Conservation (phyloP, 2,888 invertebrate species). For the Drosophila paranaensis region DNA sequence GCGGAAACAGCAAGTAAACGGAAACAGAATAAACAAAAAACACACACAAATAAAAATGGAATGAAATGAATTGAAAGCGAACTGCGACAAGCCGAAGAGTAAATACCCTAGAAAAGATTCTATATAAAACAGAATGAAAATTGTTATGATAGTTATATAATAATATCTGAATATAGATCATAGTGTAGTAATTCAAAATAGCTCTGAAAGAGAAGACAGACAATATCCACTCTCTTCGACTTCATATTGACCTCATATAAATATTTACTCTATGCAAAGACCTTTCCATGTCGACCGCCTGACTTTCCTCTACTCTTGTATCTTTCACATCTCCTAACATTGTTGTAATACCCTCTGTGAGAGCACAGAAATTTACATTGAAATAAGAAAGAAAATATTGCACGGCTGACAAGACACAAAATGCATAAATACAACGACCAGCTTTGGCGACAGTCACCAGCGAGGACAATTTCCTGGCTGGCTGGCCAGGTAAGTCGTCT, state of each 20-base stretch:
- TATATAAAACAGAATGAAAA: neutral
- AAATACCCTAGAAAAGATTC: neutral
- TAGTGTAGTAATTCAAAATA: too few relatives aligned
- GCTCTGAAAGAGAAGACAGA: neutral
- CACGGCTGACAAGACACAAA: slow-evolving; percentile 55
- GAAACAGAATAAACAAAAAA: slow-evolving; percentile 27
- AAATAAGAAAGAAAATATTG: slow-evolving; percentile 48
- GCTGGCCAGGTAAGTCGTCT: slow-evolving; percentile 55
- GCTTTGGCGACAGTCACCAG: slow-evolving; percentile 41
- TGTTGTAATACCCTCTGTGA: neutral
- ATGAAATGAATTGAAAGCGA: slow-evolving; percentile 6
- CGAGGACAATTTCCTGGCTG: slow-evolving; percentile 68
- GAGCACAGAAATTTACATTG: slow-evolving; percentile 20
- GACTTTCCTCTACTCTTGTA: neutral
- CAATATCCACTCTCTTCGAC: neutral
- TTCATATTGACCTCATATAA: neutral
- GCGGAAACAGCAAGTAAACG: slow-evolving; percentile 55
- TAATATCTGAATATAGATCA: neutral
- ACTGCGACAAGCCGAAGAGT: neutral
- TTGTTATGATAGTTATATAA: neutral
- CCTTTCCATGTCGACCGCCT: neutral
- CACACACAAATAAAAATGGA: slow-evolving; percentile 11
- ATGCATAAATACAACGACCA: slow-evolving; percentile 52
- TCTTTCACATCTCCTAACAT: neutral
- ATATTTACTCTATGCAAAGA: neutral